Conservation (phyloP, 2,113 vertebrate species). For the Ursus arctos region DNA sequence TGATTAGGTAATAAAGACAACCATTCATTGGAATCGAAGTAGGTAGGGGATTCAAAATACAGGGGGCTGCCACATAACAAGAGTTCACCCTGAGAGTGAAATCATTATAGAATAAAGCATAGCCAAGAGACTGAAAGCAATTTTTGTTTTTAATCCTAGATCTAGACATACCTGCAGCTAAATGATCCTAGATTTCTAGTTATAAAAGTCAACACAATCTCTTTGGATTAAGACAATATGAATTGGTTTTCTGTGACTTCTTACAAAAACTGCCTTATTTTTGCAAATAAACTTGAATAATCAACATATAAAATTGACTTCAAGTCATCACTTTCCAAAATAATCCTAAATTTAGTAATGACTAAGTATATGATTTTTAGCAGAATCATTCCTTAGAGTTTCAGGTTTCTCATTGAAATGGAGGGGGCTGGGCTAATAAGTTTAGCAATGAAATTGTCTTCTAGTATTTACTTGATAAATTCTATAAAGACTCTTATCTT, state of each 20-base stretch:
- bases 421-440: neutral
- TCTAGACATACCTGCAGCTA: neutral
- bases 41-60: neutral
- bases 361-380: neutral
- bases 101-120: neutral
- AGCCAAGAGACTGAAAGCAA: neutral
- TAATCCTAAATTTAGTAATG: neutral
- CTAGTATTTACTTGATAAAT: neutral
- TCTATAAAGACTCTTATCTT: neutral
- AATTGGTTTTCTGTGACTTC: constrained; percentile 25
- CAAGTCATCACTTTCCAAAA: neutral
- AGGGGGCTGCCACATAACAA: neutral
- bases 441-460: neutral
- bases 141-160: neutral
- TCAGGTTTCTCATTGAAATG: neutral
- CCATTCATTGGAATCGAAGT: neutral
- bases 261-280: neutral
- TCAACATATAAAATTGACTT: neutral
- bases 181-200: constrained; percentile 9
- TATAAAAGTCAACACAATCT: neutral
- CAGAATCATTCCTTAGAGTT: neutral
- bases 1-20: neutral
- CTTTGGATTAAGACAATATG: neutral
- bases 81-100: neutral
- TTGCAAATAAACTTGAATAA: neutral